Evolutionary conservation across 2,797 vertebrate genomes (phyloP).

Genomic region (Ptychobarbus kaznakovi): DNA sequence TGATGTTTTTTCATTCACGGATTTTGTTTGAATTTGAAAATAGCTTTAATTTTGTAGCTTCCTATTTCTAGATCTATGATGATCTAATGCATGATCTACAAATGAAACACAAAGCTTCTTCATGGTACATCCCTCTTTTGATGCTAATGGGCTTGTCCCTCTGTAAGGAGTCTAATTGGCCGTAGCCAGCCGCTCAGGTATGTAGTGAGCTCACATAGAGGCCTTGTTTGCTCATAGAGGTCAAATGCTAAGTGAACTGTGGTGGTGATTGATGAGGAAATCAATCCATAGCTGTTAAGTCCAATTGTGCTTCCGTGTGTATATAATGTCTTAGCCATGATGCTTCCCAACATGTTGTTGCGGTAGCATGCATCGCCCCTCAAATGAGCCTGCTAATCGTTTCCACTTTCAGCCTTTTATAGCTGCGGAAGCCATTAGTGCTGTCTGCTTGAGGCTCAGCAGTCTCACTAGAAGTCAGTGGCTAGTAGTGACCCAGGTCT

Average conservation of each 20-base stretch:
- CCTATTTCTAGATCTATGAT: neutral
- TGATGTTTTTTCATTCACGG: neutral
- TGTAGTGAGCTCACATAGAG: constrained; percentile 69
- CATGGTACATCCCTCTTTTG: constrained; percentile 39
- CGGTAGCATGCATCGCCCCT: neutral
- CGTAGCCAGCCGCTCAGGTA: constrained; percentile 43
- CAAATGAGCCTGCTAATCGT: constrained; percentile 66
- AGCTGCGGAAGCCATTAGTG: constrained; percentile 79
- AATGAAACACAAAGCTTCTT: constrained; percentile 33
- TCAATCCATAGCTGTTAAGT: constrained; percentile 20
- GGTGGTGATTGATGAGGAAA: constrained; percentile 72
- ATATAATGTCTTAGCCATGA: constrained; percentile 47
- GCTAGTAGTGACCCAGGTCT: constrained; percentile 65
- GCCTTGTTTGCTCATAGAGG: constrained; percentile 72
- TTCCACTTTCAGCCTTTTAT: constrained; percentile 78
- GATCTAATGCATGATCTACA: constrained; percentile 18
- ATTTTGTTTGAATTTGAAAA: neutral
- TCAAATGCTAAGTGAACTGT: constrained; percentile 67
- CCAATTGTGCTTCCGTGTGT: constrained; percentile 34
- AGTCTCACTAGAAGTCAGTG: constrained; percentile 71
- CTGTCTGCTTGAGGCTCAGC: constrained; percentile 65
- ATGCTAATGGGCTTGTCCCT: constrained; percentile 38
- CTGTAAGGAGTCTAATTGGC: constrained; percentile 20
- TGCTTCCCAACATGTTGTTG: constrained; percentile 46
- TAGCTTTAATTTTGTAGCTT: neutral